phyloP scores from a whole-genome alignment of 2,113 vertebrate species.

The Phocoena phocoena region DNA sequence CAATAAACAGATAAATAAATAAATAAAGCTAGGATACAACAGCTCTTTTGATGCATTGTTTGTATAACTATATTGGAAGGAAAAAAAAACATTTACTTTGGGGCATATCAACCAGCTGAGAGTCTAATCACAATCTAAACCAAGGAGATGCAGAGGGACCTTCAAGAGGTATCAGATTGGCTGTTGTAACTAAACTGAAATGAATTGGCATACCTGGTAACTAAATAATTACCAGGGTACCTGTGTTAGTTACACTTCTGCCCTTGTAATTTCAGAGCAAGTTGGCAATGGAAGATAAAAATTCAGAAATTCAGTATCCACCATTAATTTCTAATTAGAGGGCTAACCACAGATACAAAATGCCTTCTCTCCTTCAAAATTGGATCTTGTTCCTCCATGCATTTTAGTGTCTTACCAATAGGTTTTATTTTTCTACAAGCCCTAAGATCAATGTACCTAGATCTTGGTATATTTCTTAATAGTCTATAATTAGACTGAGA shows the following conservation, averaged over 20 bases:
- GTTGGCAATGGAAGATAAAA: background rate
- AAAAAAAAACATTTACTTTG: background rate
- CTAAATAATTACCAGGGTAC: slow-evolving; percentile 46
- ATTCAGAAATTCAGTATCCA: background rate
- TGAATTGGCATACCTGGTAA: slow-evolving; percentile 52
- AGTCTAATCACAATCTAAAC: background rate
- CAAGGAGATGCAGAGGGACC: slow-evolving; percentile 29
- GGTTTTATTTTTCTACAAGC: background rate
- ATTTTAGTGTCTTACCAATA: background rate
- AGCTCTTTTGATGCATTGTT: slow-evolving; percentile 35
- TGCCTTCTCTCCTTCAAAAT: background rate
- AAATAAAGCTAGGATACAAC: background rate
- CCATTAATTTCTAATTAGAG: background rate
- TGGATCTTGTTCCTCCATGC: background rate
- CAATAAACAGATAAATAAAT: background rate
- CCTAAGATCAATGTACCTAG: background rate
- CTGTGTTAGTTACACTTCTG: background rate
- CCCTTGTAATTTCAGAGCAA: slow-evolving; percentile 28
- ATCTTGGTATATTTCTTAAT: background rate
- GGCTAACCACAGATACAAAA: background rate
- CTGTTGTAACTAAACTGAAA: slow-evolving; percentile 39
- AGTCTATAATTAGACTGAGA: background rate
- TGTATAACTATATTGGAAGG: background rate
- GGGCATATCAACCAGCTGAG: background rate
- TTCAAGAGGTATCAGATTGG: background rate